Evolutionary conservation across 1,140 invertebrate species (phyloP).

Genomic region (Lordiphosa collinella): DNA sequence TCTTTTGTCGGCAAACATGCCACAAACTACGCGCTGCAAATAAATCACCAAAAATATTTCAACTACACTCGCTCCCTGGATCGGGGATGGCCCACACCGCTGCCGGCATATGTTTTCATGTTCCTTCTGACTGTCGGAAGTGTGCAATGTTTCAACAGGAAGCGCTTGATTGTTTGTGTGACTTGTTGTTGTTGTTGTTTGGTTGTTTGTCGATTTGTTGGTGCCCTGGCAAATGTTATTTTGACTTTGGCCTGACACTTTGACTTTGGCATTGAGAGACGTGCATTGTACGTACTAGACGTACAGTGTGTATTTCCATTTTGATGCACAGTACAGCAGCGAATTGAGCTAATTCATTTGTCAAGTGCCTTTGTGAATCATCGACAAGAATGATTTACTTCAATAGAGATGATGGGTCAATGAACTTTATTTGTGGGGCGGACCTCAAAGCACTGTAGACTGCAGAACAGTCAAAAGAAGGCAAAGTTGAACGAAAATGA

Average conservation of each 20-base stretch:
- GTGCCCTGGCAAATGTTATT: conserved; percentile 55
- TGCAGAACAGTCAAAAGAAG: too few relatives aligned
- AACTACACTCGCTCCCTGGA: conserved; percentile 55
- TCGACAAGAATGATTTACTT: conserved; percentile 22
- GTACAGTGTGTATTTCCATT: conserved; percentile 35
- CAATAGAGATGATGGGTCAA: conserved; percentile 19
- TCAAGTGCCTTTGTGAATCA: conserved; percentile 66
- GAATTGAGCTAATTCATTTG: conserved; percentile 73
- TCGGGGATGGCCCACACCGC: conserved; percentile 42
- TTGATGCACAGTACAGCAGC: conserved; percentile 12
- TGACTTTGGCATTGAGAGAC: conserved; percentile 68
- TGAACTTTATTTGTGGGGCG: conserved; percentile 3
- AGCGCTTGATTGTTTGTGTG: conserved; percentile 65
- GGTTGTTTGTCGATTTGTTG: conserved; percentile 12
- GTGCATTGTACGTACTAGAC: conserved; percentile 49
- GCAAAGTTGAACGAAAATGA: too few relatives aligned
- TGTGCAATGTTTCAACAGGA: conserved; percentile 77
- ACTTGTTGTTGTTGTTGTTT: conserved; percentile 29
- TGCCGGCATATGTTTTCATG: conserved; percentile 60
- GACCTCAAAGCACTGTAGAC: too few relatives aligned
- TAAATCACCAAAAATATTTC: conserved; percentile 77
- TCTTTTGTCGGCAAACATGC: conserved; percentile 71
- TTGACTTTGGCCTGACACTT: conserved; percentile 71
- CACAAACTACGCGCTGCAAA: conserved; percentile 74
- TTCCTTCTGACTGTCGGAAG: conserved; percentile 60